Evolutionary conservation across 2,113 vertebrate species (phyloP), one percentile per base, ranked within the genome.

Genomic region (Varanus komodoensis): DNA sequence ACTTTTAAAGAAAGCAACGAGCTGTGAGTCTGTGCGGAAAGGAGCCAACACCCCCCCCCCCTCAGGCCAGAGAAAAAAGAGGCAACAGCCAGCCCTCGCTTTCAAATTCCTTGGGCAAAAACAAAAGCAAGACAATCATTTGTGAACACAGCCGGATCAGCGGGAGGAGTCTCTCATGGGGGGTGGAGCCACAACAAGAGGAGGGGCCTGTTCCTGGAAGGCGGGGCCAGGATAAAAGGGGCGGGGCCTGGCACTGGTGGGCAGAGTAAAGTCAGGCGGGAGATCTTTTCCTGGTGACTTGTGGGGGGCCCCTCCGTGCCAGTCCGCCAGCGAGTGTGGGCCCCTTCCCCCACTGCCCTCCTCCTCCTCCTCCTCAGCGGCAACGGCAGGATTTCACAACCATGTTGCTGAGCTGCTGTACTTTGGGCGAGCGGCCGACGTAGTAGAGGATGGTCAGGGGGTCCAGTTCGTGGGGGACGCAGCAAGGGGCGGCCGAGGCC

Each of bases 381-480:
- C 98, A 98, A 94, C 98, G 98, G 96, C 98, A 98, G 94, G 98
- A 98, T 95, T 98, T 98, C 89, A 98, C 98, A 6, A 98, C 96
- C 98, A 98, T 98, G 94, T 98, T 98, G 91, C 98, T 98, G 91
- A 98, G 97, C 94, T 98, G 98, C 94, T 98, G 98, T 38, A 98
- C 98, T 96, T 98, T 98, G 15, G 98, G 97, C n/a, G 96, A 97
- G 79, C 97, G 97, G 78, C 98, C 97, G 91, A 98, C 97, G 21
- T 98, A 98, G 96, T 98, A 98, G n/a, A 98, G 97, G 96, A 98
- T 98, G 94, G 98, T 98, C 89, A 98, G 97, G 81, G 98, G 98
- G 93, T 98, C 98, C 89, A 98, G 91, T 95, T 98, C 97, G 94
- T 98, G 98, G 86, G 98, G 97, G 38, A 98, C 98, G 17, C 98